phyloP scores from a whole-genome alignment of 2,888 invertebrate genomes.

The Horisme vitalbata region DNA sequence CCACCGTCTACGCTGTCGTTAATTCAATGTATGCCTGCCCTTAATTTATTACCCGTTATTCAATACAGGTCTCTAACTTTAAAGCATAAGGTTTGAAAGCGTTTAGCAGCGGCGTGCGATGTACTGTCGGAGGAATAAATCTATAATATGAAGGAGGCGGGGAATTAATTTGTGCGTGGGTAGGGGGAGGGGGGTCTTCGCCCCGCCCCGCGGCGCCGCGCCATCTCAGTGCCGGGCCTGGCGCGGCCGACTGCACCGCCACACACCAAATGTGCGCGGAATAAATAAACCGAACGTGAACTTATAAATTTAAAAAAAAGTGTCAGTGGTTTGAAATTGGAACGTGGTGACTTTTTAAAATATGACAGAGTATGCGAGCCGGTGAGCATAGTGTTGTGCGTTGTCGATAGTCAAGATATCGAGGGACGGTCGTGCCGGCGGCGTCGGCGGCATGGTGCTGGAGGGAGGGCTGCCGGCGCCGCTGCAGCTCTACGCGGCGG shows the following conservation, averaged over 20 bases:
- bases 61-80: constrained; percentile 72
- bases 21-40: constrained; percentile 76
- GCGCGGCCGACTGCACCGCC: constrained; percentile 33
- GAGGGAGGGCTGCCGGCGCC: constrained; percentile 87
- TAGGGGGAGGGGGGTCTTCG: constrained; percentile 61
- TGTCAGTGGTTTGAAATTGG: constrained; percentile 23
- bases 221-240: constrained; percentile 73
- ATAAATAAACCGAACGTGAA: constrained; percentile 36
- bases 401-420: constrained; percentile 63
- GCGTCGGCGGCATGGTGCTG: constrained; percentile 83
- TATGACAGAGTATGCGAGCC: constrained; percentile 55
- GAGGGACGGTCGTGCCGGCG: constrained; percentile 49
- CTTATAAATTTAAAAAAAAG: constrained; percentile 32
- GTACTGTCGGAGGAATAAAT: constrained; percentile 76
- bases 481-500: constrained; percentile 87
- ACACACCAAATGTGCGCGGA: constrained; percentile 32
- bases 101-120: constrained; percentile 60
- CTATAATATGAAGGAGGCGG: constrained; percentile 82
- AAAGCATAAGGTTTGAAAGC: constrained; percentile 75
- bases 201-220: constrained; percentile 69
- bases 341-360: constrained; percentile 24
- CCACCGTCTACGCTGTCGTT: constrained; percentile 62
- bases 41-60: constrained; percentile 73
- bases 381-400: constrained; percentile 52
- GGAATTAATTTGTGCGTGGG: constrained; percentile 71